Conservation (phyloP, 2,888 invertebrate genomes). For the Melikaiella ostensackeni region DNA sequence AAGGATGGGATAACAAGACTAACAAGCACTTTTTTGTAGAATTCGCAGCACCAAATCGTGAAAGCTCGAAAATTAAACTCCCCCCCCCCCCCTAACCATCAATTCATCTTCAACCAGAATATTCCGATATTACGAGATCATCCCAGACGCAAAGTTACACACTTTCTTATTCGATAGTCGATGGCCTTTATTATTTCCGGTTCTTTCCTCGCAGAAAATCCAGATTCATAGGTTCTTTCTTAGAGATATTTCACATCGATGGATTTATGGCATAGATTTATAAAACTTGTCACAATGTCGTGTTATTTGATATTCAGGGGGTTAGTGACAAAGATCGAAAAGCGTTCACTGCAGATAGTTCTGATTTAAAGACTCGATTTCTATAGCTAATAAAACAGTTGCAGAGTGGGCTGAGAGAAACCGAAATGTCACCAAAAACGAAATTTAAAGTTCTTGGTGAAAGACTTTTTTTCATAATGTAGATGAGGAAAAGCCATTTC, state of each 20-base stretch:
- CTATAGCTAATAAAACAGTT: not conserved
- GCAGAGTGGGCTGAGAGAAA: too few species aligned
- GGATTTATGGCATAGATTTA: slow-evolving; percentile 2
- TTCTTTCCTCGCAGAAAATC: slow-evolving; percentile 8
- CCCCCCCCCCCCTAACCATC: not conserved
- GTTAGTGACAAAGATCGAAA: not conserved
- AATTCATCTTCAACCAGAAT: slow-evolving; percentile 18
- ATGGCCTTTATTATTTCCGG: slow-evolving; percentile 10
- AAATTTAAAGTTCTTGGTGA: too few species aligned
- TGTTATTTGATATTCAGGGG: not conserved
- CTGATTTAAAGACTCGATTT: not conserved
- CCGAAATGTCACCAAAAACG: too few species aligned
- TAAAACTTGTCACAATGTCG: slow-evolving; percentile 10
- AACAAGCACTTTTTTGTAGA: slow-evolving; percentile 30
- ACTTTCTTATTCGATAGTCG: slow-evolving; percentile 39
- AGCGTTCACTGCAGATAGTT: not conserved
- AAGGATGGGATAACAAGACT: slow-evolving; percentile 32
- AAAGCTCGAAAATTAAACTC: slow-evolving; percentile 7
- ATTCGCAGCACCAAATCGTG: slow-evolving; percentile 8
- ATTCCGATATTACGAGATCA: not conserved
- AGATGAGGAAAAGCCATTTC: too few species aligned
- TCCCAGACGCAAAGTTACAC: slow-evolving; percentile 34
- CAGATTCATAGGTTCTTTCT: not conserved
- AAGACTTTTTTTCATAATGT: too few species aligned
- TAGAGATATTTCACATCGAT: not conserved